These are phyloP conservation scores for Rhizoglyphus robini DNA, from an alignment of 1,140 invertebrate species.

Conservation along the genomic window DNA sequence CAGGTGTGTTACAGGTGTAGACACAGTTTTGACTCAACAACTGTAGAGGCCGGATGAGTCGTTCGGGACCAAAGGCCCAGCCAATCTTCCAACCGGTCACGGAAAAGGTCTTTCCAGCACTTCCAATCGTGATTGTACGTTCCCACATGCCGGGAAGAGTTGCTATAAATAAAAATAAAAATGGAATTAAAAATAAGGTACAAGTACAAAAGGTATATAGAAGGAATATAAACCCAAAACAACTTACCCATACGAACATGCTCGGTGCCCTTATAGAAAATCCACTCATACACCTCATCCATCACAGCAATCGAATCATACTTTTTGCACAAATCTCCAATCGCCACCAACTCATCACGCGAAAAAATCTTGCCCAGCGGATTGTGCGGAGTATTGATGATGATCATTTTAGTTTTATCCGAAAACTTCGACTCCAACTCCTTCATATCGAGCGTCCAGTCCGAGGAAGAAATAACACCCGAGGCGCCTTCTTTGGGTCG, in stretches of 20 bases:
- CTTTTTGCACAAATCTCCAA: conserved; percentile 77
- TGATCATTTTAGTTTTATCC: conserved; percentile 79
- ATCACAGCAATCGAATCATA: conserved; percentile 79
- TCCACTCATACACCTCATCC: conserved; percentile 98
- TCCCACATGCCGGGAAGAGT: conserved; percentile 94
- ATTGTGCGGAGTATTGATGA: conserved; percentile 93
- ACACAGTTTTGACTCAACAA: conserved; percentile 86
- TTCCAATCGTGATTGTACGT: conserved; percentile 89
- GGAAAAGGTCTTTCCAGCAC: conserved; percentile 93
- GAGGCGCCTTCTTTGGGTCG: conserved; percentile 40
- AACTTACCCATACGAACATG: conserved; percentile 72
- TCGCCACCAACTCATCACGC: conserved; percentile 46
- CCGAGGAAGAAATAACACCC: conserved; percentile 48
- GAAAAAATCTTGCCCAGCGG: conserved; percentile 62
- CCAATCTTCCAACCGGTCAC: conserved; percentile 93
- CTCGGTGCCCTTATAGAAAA: conserved; percentile 68
- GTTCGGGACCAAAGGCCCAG: conserved; percentile 82
- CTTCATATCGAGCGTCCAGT: conserved; percentile 73
- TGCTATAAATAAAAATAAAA: conserved; percentile 40
- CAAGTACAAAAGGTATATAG: not conserved
- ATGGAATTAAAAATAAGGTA: not conserved
- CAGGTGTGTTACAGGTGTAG: conserved; percentile 74
- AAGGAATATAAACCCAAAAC: too few relatives aligned
- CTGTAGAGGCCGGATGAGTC: conserved; percentile 62
- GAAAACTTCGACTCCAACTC: conserved; percentile 75